phyloP scores from a whole-genome alignment of 2,113 vertebrate species.

The Vicugna pacos region DNA sequence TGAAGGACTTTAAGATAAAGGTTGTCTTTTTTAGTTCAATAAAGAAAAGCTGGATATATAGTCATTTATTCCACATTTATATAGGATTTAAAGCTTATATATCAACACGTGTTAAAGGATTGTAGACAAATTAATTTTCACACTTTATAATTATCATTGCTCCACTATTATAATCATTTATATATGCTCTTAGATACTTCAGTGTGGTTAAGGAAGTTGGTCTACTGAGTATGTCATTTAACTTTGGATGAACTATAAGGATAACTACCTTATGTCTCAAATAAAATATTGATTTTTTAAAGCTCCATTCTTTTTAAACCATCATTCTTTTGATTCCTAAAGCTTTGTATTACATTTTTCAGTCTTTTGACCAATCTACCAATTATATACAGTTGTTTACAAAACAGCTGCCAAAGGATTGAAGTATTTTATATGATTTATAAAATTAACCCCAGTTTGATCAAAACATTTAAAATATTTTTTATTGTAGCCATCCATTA shows the following conservation, averaged over 20 bases:
- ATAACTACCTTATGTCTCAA: not conserved
- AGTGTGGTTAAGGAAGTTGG: not conserved
- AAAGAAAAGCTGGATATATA: not conserved
- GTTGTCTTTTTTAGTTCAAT: not conserved
- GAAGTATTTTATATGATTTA: not conserved
- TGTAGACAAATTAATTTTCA: not conserved
- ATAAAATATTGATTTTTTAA: not conserved
- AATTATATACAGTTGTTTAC: not conserved
- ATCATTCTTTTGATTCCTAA: not conserved
- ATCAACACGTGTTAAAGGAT: not conserved
- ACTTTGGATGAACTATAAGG: not conserved
- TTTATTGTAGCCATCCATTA: not conserved
- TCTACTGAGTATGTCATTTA: not conserved
- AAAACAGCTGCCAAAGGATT: not conserved
- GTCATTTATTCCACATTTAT: not conserved
- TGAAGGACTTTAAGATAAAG: not conserved
- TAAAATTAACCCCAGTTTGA: not conserved
- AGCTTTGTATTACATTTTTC: not conserved
- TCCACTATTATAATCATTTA: not conserved
- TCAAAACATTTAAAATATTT: conserved; percentile 31
- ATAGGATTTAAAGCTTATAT: not conserved
- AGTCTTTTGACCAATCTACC: not conserved
- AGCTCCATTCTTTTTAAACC: not conserved
- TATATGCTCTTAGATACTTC: not conserved
- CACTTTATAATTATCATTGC: not conserved